Base-by-base conservation (phyloP, 2,113 vertebrate genomes). In the Odocoileus virginianus region DNA sequence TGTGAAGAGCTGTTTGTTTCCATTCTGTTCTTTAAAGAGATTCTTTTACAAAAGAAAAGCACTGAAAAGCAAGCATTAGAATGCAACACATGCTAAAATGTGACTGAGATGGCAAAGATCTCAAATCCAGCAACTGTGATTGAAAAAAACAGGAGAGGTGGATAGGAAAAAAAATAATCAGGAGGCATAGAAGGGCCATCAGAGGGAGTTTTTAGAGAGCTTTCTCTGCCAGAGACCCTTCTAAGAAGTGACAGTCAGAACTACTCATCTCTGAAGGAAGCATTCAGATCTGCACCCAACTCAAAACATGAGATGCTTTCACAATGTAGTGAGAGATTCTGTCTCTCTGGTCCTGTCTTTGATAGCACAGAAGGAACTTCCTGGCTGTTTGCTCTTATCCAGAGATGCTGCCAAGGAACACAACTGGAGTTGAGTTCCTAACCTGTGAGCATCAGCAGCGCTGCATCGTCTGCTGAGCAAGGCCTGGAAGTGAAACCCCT, bases 41-140 rank as follows among this genome's bases (percentile, higher is more conserved):
- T 54, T 52, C 93, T 98, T 50, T 96, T 96, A 57, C 52, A 97
- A 97, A 96, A 78, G 78, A 87, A 95, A 96, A 98, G 96, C 95
- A 64, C 47, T n/a, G 76, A 40, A 97, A 71, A 97, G 93, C 95
- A 96, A 93, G 97, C 85, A 87, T 95, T 79, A 43, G 91, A 98
- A 97, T 54, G 30, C 25, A 96, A 87, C 67, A 17, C 28, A 25
- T 1, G 57, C 82, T 79, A 84, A 96, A 92, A 83, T 89, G 87
- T 81, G n/a, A 1, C 78, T 83, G 79, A 60, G 95, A 74, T 95
- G 85, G 67, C 96, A 83, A 88, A 82, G 78, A 79, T 3, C 3
- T 95, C 61, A 83, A 84, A 96, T 91, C 43, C 76, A 95, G 89
- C 36, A 86, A 84, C 89, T 52, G 9, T 13, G 19, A 55, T 30